Conservation (phyloP, 2,888 invertebrate genomes). For the Theodoxus fluviatilis region DNA sequence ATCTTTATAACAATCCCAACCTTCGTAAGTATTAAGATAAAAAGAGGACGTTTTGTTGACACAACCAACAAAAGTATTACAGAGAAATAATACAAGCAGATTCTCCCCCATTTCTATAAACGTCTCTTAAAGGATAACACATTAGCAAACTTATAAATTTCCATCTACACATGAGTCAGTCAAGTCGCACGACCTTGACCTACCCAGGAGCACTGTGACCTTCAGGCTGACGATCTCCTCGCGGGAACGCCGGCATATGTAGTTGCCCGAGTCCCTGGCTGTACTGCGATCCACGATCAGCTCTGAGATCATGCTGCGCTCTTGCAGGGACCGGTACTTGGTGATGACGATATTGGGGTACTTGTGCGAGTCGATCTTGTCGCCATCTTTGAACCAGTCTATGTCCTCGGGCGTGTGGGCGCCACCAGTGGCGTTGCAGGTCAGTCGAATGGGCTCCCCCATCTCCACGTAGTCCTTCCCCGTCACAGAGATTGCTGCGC, state of each 20-base stretch:
- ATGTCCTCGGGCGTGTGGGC: conserved; percentile 57
- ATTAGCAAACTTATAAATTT: too few species aligned
- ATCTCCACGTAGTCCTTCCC: conserved; percentile 53
- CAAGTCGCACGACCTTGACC: too few species aligned
- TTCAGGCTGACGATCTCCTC: conserved; percentile 49
- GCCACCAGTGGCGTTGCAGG: conserved; percentile 59
- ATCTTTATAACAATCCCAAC: too few species aligned
- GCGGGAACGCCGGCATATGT: conserved; percentile 54
- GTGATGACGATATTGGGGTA: conserved; percentile 49
- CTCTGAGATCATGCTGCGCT: conserved; percentile 50
- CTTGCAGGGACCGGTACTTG: conserved; percentile 52
- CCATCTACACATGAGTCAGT: too few species aligned
- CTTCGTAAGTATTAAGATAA: too few species aligned
- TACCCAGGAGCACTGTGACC: conserved; percentile 57
- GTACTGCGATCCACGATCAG: conserved; percentile 49
- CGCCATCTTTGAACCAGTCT: conserved; percentile 59
- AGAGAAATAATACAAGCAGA: too few species aligned
- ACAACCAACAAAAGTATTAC: too few species aligned
- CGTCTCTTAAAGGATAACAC: too few species aligned
- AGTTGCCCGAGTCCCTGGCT: conserved; percentile 52
- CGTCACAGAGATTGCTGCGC: conserved; percentile 50
- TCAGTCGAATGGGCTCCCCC: conserved; percentile 47
- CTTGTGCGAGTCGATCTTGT: conserved; percentile 45
- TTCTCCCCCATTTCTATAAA: too few species aligned
- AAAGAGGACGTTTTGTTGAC: too few species aligned